Evolutionary conservation across 1,140 invertebrate species (phyloP).

Genomic region (Mamestra configurata): DNA sequence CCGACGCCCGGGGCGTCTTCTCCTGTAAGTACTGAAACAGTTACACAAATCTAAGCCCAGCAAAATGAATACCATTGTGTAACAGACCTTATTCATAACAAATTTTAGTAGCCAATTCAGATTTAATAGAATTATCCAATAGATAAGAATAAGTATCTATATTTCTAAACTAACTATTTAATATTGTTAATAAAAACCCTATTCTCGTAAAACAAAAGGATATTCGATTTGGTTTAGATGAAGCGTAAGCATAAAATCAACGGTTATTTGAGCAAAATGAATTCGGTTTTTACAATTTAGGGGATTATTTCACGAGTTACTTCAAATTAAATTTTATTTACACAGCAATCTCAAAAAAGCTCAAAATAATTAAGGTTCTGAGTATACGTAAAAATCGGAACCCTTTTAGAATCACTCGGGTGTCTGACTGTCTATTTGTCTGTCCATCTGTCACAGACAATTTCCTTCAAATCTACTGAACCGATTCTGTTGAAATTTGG

Average conservation of each 20-base stretch:
- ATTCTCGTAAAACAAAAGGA: neutral
- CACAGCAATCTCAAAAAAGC: no score
- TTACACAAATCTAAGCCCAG: neutral
- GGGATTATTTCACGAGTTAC: no score
- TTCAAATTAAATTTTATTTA: no score
- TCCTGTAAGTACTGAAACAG: no score
- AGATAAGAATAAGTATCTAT: neutral
- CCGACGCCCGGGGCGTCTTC: no score
- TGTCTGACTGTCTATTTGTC: no score
- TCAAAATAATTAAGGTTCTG: no score
- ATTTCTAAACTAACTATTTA: neutral
- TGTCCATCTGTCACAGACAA: no score
- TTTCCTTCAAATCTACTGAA: no score
- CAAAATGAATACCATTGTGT: neutral
- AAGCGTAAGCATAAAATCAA: neutral
- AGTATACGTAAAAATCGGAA: no score
- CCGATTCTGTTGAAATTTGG: no score
- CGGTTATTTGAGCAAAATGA: neutral
- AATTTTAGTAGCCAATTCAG: slow-evolving; percentile 6
- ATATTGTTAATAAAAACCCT: neutral
- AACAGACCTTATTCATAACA: neutral
- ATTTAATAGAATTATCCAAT: neutral
- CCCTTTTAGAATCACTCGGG: no score
- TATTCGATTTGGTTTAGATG: neutral
- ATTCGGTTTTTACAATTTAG: neutral